Base-by-base conservation (phyloP, 2,888 invertebrate species). In the Macrophya alboannulata region DNA sequence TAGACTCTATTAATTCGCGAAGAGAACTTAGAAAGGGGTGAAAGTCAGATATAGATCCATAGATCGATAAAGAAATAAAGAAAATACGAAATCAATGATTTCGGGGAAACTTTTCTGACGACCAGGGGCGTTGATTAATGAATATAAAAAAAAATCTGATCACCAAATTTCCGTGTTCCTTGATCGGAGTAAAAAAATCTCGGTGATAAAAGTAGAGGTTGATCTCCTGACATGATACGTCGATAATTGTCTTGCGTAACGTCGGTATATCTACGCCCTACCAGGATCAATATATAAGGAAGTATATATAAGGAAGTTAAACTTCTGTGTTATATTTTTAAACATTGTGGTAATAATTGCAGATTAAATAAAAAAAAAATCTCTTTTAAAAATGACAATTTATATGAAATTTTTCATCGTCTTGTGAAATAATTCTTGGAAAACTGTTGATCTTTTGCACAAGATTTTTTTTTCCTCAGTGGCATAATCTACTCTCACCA, bases 401-500 rank as follows among this genome's bases (percentile, higher is more conserved):
- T 31, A 31, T 31, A 31, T 31, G 3, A 31, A 31, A 31, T 31
- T 31, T 31, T 3, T 31, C 31, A 31, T 31, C 31, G 3, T 40
- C 1, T 0, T 6, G 0, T 4, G 37, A 71, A 12, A 71, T 71
- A 45, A 21, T 74, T 45, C 9, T 25, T n/a, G 21, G 17, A 45
- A n/a, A 25, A 21, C 4, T 43, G 40, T 72, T 72, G 9, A 74
- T 45, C 45, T 45, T 74, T 31, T 45, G 17, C 40, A 21, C 45
- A 40, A 43, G 31, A 83, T 71, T 40, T 31, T n/a, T n/a, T n/a
- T n/a, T n/a, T n/a, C n/a, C n/a, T 76, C 43, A 62, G 82, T 31
- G 51, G 12, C 48, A 65, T 51, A 85, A 76, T 48, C 65, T 84
- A 21, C 43, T 83, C 86, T 72, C 37, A 79, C 72, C 86, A 86